Evolutionary conservation across 1,140 invertebrate species (phyloP).

Genomic region (Diabrotica virgifera): DNA sequence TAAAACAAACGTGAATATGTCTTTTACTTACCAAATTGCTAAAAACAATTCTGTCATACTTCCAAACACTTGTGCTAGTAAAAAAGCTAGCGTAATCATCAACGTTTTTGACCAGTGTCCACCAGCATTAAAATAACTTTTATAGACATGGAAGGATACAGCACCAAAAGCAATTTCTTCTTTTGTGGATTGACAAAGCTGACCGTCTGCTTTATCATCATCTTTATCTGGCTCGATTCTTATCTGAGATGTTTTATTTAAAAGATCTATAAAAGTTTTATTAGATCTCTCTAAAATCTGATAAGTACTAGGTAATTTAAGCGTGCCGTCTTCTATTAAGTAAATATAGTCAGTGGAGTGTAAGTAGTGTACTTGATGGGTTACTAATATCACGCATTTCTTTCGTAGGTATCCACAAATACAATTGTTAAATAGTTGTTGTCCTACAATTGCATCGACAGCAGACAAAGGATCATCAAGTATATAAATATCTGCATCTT

Average conservation of each 20-base stretch:
- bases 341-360: constrained; percentile 69
- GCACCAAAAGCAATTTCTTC: background rate
- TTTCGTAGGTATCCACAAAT: constrained; percentile 64
- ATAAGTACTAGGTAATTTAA: constrained; percentile 60
- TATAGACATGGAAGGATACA: constrained; percentile 15
- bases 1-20: no score
- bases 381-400: constrained; percentile 76
- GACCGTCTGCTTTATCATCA: background rate
- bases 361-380: constrained; percentile 85
- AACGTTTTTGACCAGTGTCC: constrained; percentile 52
- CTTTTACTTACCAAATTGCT: constrained; percentile 59
- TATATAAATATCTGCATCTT: constrained; percentile 76
- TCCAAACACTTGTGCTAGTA: constrained; percentile 60
- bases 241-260: constrained; percentile 51
- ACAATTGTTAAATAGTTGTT: constrained; percentile 67
- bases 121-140: constrained; percentile 26
- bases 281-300: constrained; percentile 59
- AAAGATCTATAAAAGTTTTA: constrained; percentile 61
- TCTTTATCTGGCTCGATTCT: constrained; percentile 31
- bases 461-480: constrained; percentile 83
- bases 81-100: constrained; percentile 53
- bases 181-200: background rate
- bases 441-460: constrained; percentile 69
- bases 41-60: constrained; percentile 67
- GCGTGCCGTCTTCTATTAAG: constrained; percentile 58